phyloP scores from a whole-genome alignment of 2,797 vertebrate species.

The Echeneis naucrates region DNA sequence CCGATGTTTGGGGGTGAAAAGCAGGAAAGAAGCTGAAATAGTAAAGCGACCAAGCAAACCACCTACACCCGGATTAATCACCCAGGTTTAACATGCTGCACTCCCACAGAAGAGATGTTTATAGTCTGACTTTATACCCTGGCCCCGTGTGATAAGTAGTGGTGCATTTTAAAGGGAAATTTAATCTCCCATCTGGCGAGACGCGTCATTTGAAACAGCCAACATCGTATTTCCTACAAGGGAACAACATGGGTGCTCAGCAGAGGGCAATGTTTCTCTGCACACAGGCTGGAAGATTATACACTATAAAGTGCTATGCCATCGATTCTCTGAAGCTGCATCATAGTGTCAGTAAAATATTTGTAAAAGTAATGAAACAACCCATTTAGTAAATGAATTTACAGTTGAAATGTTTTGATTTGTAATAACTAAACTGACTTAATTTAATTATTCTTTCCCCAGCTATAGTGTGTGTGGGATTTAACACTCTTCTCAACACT shows the following conservation, averaged over 20 bases:
- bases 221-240: conserved; percentile 4
- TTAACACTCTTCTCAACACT: too few relatives aligned
- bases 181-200: conserved; percentile 57
- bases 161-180: not conserved
- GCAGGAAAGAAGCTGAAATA: conserved; percentile 11
- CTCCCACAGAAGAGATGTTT: not conserved
- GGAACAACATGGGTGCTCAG: not conserved
- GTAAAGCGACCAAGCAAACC: not conserved
- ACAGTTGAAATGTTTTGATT: too few relatives aligned
- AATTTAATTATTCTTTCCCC: too few relatives aligned
- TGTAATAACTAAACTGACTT: too few relatives aligned
- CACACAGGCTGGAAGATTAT: not conserved
- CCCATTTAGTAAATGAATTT: too few relatives aligned
- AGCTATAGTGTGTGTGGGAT: too few relatives aligned
- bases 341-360: too few relatives aligned
- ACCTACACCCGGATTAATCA: not conserved
- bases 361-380: too few relatives aligned
- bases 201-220: conserved; percentile 38
- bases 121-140: too few relatives aligned
- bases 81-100: not conserved
- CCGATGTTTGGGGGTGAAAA: conserved; percentile 44
- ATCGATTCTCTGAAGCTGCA: too few relatives aligned
- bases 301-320: too few relatives aligned
- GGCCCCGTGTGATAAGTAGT: not conserved
- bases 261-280: conserved; percentile 42